Percentiles rank a stretch among this genome's conserved stretches.
Conservation (phyloP, 2,113 vertebrate species). For the Dipodomys stephensi region DNA sequence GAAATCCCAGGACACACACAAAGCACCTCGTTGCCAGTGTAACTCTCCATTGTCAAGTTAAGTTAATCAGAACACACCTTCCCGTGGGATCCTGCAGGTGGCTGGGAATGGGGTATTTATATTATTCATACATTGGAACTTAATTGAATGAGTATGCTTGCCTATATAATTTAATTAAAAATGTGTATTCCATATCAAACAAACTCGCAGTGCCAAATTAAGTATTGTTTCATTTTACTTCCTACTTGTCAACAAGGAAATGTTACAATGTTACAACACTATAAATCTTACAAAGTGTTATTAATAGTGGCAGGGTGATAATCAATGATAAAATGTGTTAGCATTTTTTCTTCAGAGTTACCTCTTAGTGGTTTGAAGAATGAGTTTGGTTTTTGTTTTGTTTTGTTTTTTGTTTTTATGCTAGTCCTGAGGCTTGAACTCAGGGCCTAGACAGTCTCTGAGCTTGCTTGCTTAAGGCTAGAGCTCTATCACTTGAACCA, state of each 20-base stretch:
- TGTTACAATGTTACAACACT: neutral
- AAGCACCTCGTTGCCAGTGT: rapidly evolving
- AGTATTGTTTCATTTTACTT: constrained; percentile 31
- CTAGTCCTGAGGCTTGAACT: no score
- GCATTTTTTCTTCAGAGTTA: neutral
- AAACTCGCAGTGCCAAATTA: constrained; percentile 26
- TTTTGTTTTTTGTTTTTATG: no score
- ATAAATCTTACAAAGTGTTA: neutral
- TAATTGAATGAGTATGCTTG: constrained; percentile 40
- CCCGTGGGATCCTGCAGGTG: neutral
- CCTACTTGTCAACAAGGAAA: constrained; percentile 59
- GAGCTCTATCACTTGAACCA: no score
- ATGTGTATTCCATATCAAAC: constrained; percentile 27
- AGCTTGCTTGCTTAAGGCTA: no score
- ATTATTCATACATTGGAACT: neutral
- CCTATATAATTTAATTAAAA: constrained; percentile 69
- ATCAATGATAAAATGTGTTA: constrained; percentile 28
- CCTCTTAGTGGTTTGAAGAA: neutral
- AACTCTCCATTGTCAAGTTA: neutral
- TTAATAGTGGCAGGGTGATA: constrained; percentile 50
- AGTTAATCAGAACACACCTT: neutral
- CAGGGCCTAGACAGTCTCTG: no score
- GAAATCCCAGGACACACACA: constrained; percentile 12
- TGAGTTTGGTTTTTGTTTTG: neutral
- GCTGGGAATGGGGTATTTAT: neutral